These are phyloP conservation scores for Apteryx owenii DNA, from an alignment of 2,113 vertebrate species.

Conservation along the genomic window DNA sequence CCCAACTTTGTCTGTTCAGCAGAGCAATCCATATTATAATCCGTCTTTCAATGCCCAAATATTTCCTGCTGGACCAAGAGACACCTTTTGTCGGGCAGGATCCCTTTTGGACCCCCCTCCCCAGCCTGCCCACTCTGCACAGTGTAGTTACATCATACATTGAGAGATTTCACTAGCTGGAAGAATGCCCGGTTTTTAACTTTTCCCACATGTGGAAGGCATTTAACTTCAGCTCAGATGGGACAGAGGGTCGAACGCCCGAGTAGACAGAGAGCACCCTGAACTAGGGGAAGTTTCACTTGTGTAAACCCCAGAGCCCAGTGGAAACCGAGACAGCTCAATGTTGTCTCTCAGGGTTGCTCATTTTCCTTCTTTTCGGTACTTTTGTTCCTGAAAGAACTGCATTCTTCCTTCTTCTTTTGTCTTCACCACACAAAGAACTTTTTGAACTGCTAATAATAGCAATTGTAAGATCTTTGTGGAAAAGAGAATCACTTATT, in stretches of 20 bases:
- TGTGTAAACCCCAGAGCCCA: neutral
- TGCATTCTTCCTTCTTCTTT: neutral
- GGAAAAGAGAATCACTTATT: neutral
- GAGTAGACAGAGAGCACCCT: neutral
- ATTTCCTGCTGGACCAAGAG: neutral
- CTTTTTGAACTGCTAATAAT: neutral
- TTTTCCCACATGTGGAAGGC: constrained; percentile 67
- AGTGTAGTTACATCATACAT: constrained; percentile 15
- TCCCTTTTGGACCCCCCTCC: neutral
- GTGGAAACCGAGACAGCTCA: neutral
- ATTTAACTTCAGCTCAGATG: constrained; percentile 3
- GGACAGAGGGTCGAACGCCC: neutral
- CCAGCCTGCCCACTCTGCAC: neutral
- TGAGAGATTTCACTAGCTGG: constrained; percentile 49
- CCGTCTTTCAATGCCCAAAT: neutral
- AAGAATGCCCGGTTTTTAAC: constrained; percentile 32
- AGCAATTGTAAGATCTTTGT: neutral
- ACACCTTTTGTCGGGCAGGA: neutral
- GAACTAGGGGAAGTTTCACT: neutral
- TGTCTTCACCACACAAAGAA: neutral
- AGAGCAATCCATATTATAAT: neutral
- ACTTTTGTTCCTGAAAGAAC: neutral
- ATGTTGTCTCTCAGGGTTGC: neutral
- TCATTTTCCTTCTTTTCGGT: neutral
- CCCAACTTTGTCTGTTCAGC: neutral